phyloP scores from a whole-genome alignment of 2,888 invertebrate species.

The Craniophora ligustri region DNA sequence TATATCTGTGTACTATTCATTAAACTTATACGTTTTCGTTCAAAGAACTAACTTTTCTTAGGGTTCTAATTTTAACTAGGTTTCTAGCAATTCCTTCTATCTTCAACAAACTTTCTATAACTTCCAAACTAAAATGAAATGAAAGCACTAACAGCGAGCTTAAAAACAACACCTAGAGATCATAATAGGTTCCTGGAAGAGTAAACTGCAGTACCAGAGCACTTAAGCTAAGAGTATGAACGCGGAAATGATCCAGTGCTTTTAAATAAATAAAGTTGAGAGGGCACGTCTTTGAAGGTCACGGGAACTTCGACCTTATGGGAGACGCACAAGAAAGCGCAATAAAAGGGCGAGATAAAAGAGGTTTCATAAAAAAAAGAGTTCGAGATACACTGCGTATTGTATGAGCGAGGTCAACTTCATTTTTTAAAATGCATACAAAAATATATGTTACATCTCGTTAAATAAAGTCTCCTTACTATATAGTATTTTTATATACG shows the following conservation, averaged over 20 bases:
- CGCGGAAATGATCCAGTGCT: slow-evolving; percentile 47
- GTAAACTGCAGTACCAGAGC: slow-evolving; percentile 19
- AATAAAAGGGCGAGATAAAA: no score
- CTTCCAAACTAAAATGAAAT: not conserved
- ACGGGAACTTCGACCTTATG: slow-evolving; percentile 16
- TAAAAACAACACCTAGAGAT: slow-evolving; percentile 21
- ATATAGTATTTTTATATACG: no score
- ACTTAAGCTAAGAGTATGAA: slow-evolving; percentile 39
- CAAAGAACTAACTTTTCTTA: not conserved
- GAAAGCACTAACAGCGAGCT: not conserved
- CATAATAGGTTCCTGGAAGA: slow-evolving; percentile 19
- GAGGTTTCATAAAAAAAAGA: no score
- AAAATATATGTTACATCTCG: no score
- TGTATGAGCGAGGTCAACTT: no score
- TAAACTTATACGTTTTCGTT: not conserved
- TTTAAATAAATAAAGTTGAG: slow-evolving; percentile 50
- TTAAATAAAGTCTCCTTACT: no score
- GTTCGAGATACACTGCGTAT: no score
- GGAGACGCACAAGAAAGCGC: no score
- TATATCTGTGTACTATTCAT: not conserved
- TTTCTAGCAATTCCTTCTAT: not conserved
- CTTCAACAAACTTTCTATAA: not conserved
- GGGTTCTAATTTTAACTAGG: not conserved
- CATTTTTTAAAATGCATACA: no score
- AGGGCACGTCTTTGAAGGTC: slow-evolving; percentile 40